A percentile compares a stretch with the other conserved stretches of the same genome.
Evolutionary conservation across 2,113 vertebrate genomes (phyloP).

Genomic region (Anoplopoma fimbria): DNA sequence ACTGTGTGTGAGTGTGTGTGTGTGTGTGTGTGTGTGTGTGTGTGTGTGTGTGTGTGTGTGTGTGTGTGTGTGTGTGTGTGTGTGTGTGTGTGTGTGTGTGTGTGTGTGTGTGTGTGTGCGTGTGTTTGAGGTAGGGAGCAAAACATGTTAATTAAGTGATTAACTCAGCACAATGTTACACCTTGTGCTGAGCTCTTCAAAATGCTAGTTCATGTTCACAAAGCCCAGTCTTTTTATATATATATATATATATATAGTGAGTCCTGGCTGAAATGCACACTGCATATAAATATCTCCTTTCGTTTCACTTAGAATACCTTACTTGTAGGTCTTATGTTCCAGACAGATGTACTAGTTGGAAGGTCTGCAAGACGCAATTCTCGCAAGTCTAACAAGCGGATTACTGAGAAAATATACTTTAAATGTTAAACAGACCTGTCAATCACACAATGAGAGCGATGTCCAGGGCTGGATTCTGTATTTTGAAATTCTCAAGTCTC

Average conservation of each 20-base stretch:
- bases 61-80: neutral
- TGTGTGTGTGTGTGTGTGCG: neutral
- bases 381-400: slow-evolving; percentile 20
- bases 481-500: slow-evolving; percentile 1
- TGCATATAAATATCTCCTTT: slow-evolving; percentile 22
- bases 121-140: slow-evolving; percentile 20
- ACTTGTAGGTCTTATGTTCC: neutral
- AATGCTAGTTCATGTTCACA: slow-evolving; percentile 37
- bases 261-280: slow-evolving; percentile 7
- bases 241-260: neutral
- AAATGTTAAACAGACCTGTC: slow-evolving; percentile 7
- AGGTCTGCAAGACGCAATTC: slow-evolving; percentile 21
- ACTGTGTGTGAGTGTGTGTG: neutral
- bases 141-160: slow-evolving; percentile 48
- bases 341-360: neutral
- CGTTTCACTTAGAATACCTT: slow-evolving; percentile 2
- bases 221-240: neutral
- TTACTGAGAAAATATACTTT: neutral
- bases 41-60: slow-evolving; percentile 1
- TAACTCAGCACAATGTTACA: no score
- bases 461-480: neutral
- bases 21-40: neutral
- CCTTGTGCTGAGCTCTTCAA: slow-evolving; percentile 24
- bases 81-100: neutral
- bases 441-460: neutral